A percentile compares a stretch with the other conserved stretches of the same genome.
Conservation (phyloP, 1,140 invertebrate species). For the Mylabris phalerata region DNA sequence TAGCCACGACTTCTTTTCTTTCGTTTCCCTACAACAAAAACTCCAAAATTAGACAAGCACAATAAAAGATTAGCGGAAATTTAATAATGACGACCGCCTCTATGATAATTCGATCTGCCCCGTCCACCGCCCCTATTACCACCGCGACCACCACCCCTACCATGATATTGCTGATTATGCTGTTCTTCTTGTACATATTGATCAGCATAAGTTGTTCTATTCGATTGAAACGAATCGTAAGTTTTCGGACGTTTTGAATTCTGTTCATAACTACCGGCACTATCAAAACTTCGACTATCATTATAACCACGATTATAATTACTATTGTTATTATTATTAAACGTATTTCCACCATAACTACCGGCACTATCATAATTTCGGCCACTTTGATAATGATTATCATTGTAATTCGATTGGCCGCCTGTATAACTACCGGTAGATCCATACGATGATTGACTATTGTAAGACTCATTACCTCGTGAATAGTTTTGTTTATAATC, state of each 20-base stretch:
- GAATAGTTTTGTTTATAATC: conserved; percentile 15
- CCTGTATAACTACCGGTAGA: conserved; percentile 11
- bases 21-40: too few relatives aligned
- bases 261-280: conserved; percentile 24
- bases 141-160: conserved; percentile 13
- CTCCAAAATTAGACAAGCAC: neutral
- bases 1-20: too few relatives aligned
- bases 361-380: conserved; percentile 23
- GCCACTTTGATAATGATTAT: conserved; percentile 15
- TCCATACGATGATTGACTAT: neutral
- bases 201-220: conserved; percentile 37
- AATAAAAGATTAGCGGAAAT: neutral
- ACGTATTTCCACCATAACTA: conserved; percentile 18
- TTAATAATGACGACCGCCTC: conserved; percentile 27
- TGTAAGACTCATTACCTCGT: conserved; percentile 7
- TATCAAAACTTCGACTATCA: conserved; percentile 20
- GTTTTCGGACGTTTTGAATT: conserved; percentile 36
- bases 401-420: conserved; percentile 8
- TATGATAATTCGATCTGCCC: conserved; percentile 39
- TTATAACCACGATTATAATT: conserved; percentile 9
- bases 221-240: conserved; percentile 38
- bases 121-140: conserved; percentile 22
- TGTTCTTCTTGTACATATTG: conserved; percentile 40
- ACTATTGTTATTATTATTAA: conserved; percentile 1
- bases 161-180: conserved; percentile 37